Conservation (phyloP, 1,140 invertebrate species). For the Brachionus asplanchnoidis region DNA sequence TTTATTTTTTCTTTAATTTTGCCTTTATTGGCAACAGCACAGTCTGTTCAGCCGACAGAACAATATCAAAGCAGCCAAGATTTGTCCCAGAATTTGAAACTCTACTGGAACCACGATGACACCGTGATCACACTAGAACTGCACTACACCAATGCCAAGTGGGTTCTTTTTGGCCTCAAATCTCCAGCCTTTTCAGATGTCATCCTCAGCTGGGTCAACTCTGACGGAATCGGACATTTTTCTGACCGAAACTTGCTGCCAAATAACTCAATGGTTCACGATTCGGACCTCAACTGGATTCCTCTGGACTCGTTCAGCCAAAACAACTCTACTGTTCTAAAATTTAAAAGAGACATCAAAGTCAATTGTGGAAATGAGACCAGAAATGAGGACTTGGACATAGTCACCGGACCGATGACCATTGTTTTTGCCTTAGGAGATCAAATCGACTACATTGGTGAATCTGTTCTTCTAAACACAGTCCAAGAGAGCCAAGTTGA, state of each 20-base stretch:
- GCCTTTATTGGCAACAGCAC: not conserved
- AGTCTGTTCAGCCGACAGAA: not conserved
- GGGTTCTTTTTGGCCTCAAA: conserved; percentile 11
- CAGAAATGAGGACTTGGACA: not conserved
- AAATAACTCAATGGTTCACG: not conserved
- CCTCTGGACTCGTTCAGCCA: not conserved
- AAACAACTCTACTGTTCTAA: not conserved
- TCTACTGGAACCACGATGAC: conserved; percentile 29
- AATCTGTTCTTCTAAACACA: not conserved
- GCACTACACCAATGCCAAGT: not conserved
- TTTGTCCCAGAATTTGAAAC: not conserved
- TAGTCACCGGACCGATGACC: not conserved
- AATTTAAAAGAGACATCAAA: conserved; percentile 31
- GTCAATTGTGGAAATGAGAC: not conserved
- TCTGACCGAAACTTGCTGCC: conserved; percentile 3
- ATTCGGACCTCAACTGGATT: not conserved
- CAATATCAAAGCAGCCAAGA: not conserved
- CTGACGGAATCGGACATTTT: conserved; percentile 13
- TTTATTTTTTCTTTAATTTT: not conserved
- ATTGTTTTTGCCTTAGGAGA: not conserved
- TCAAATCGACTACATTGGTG: not conserved
- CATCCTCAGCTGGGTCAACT: not conserved
- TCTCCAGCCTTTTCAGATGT: not conserved
- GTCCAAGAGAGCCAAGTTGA: not conserved
- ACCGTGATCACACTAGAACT: conserved; percentile 7